Evolutionary conservation across 2,888 invertebrate species (phyloP).

Genomic region (Elegia similella): DNA sequence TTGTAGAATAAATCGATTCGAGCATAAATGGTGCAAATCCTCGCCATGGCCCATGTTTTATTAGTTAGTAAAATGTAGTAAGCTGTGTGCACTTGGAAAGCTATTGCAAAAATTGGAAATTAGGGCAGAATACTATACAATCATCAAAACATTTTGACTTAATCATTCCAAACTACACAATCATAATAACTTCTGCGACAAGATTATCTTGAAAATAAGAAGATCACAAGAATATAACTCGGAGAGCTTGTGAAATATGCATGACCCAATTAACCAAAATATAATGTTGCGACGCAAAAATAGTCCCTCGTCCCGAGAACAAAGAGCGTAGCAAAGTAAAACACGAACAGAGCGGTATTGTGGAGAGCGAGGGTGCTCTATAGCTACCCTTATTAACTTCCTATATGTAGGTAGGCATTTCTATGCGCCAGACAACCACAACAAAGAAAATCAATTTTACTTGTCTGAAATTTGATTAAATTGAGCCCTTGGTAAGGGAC

Average conservation of each 20-base stretch:
- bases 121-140: not conserved
- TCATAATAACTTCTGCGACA: not conserved
- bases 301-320: conserved; percentile 21
- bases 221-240: not conserved
- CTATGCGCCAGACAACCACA: not conserved
- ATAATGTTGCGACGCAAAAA: conserved; percentile 24
- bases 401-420: not conserved
- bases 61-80: not conserved
- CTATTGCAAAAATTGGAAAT: not conserved
- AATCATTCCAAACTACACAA: not conserved
- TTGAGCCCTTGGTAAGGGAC: not conserved
- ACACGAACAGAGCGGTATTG: not conserved
- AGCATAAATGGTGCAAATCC: not conserved
- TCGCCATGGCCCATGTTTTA: not conserved
- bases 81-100: not conserved
- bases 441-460: not conserved
- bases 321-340: conserved; percentile 20
- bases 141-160: no score
- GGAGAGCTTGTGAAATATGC: not conserved
- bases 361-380: not conserved
- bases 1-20: conserved; percentile 13
- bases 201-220: not conserved
- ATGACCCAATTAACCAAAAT: conserved; percentile 27
- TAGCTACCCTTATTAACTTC: not conserved
- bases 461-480: not conserved